Evolutionary conservation across 2,888 invertebrate genomes (phyloP), one percentile per base, ranked within the genome.

Genomic region (Charanyca ferruginea): DNA sequence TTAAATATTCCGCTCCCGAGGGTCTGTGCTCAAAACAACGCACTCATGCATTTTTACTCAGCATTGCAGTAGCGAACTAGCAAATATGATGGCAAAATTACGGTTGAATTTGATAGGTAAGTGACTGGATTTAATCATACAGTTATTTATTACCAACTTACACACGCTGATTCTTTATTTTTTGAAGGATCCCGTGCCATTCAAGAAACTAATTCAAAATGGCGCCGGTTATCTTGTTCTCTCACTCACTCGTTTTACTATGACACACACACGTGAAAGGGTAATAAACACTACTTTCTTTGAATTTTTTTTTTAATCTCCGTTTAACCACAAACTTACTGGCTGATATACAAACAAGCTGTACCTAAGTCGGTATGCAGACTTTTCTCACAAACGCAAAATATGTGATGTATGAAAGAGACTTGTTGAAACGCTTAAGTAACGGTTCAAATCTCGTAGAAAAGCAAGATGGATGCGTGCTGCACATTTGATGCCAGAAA

Each of bases 31-130:
- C 62, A 61, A 71, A 80, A 78, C 81, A 76, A 77, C 67, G 74
- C 67, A 79, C 62, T 83, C 77, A 74, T 85, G 81, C 81, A 83
- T 79, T 84, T 74, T 74, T 66, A 75, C 79, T 65, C 44, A 65
- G 69, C 42, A 42, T 32, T 79, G 59, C 76, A 68, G 61, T 38
- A 45, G 75, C 32, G 52, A 66, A 11, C 47, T 58, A 66, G 61
- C 61, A 59, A 79, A 66, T 62, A 67, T 55, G 61, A 67, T 18
- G 51, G 55, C 16, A 16, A 55, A n/a, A 66, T 73, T 61, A 48
- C 28, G 20, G 23, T 51, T 41, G 58, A 54, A 75, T 75, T 74
- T 79, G 44, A 74, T 25, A 44, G 54, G 58, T 18, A 66, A 73
- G 25, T 60, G 38, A 58, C 57, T 45, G 68, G 18, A 41, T 70